phyloP scores from a whole-genome alignment of 2,888 invertebrate species.

The Mesodorylaimus sp. region DNA sequence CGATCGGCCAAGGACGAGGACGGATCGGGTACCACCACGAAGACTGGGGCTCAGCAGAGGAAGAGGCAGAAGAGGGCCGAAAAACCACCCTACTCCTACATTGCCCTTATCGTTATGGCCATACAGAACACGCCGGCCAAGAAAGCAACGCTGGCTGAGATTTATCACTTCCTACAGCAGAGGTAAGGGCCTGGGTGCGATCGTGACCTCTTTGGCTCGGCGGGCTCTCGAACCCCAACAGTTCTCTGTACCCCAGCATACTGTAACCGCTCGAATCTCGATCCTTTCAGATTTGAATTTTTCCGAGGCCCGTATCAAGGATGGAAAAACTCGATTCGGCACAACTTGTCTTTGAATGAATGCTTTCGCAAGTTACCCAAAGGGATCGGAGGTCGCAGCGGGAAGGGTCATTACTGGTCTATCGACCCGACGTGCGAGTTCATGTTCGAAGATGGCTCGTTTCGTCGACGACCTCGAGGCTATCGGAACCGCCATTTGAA shows the following conservation, averaged over 20 bases:
- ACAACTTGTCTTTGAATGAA: constrained; percentile 11
- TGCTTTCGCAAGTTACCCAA: constrained; percentile 10
- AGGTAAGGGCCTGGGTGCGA: too few relatives aligned
- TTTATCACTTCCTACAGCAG: too few relatives aligned
- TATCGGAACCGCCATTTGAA: too few relatives aligned
- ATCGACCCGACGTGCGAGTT: constrained; percentile 10
- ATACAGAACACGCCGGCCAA: constrained; percentile 19
- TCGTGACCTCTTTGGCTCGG: too few relatives aligned
- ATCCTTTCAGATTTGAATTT: constrained; percentile 83
- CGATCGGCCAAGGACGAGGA: neutral
- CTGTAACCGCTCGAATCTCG: too few relatives aligned
- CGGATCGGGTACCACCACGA: neutral
- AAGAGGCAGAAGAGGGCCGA: constrained; percentile 14
- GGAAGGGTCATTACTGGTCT: constrained; percentile 11
- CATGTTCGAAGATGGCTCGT: constrained; percentile 10
- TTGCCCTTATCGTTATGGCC: constrained; percentile 22
- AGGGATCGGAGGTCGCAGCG: constrained; percentile 10
- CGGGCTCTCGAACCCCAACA: too few relatives aligned
- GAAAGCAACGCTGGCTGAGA: constrained; percentile 25
- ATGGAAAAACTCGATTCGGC: constrained; percentile 11
- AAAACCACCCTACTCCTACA: constrained; percentile 22
- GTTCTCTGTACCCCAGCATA: too few relatives aligned
- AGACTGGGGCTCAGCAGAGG: constrained; percentile 11
- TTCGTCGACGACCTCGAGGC: constrained; percentile 4
- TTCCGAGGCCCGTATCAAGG: constrained; percentile 52